These are phyloP conservation scores for Anarsia innoxiella DNA, from an alignment of 2,888 invertebrate genomes.

Conservation along the genomic window DNA sequence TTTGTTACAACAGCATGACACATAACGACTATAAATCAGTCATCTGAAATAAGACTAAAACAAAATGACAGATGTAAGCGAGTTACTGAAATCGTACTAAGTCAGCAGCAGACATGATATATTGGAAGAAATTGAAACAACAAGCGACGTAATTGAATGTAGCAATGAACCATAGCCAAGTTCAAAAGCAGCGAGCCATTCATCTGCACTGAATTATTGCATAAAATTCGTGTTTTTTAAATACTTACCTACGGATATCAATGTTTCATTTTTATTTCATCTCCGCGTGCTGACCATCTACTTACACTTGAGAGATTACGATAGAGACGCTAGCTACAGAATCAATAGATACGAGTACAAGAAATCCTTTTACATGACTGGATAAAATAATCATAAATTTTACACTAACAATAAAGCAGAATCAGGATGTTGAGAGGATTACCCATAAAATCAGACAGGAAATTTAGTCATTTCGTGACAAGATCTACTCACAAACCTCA, in stretches of 20 bases:
- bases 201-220: conserved; percentile 34
- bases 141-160: conserved; percentile 41
- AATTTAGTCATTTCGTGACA: conserved; percentile 1
- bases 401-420: background rate
- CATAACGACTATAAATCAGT: no score
- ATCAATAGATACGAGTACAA: no score
- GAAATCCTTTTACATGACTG: no score
- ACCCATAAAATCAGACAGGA: conserved; percentile 15
- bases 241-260: background rate
- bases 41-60: no score
- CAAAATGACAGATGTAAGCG: no score
- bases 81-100: no score
- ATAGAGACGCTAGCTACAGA: no score
- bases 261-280: no score
- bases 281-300: no score
- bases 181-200: conserved; percentile 39
- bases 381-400: background rate
- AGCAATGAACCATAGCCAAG: conserved; percentile 39
- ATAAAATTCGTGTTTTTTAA: conserved; percentile 8
- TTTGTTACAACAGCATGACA: no score
- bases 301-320: no score
- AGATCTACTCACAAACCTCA: conserved; percentile 14
- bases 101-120: conserved; percentile 14
- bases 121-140: conserved; percentile 32
- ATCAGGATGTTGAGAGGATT: conserved; percentile 6